Evolutionary conservation across 2,113 vertebrate species (phyloP).

Genomic region (Leucopsar rothschildi): DNA sequence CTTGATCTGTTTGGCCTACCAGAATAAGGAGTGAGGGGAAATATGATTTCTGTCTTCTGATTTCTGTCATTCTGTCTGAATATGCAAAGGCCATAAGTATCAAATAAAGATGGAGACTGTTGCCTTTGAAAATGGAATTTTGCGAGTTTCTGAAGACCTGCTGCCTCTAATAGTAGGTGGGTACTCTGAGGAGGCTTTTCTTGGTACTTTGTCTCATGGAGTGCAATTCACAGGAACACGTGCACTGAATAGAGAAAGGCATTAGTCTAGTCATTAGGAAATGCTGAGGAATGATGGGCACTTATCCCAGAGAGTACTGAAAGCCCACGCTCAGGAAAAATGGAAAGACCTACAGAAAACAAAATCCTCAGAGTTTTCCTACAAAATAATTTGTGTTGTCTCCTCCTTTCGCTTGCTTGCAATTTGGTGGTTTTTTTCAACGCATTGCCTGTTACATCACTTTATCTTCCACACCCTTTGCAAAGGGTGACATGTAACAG

Average conservation of each 20-base stretch:
- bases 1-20: neutral
- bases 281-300: neutral
- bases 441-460: neutral
- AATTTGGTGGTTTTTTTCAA: neutral
- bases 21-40: neutral
- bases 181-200: neutral
- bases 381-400: neutral
- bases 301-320: neutral
- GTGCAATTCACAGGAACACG: neutral
- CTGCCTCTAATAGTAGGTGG: neutral
- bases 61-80: neutral
- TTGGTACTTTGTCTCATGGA: neutral
- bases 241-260: accelerated
- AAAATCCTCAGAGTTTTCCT: neutral
- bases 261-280: neutral
- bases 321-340: neutral
- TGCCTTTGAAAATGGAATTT: neutral
- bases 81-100: neutral
- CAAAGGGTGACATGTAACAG: neutral
- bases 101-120: neutral
- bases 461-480: neutral
- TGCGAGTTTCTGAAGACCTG: neutral
- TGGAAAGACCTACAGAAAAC: neutral
- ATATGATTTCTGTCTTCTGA: neutral
- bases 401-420: neutral